These are phyloP conservation scores for Pimephales promelas DNA, from an alignment of 2,113 vertebrate species.

Conservation along the genomic window DNA sequence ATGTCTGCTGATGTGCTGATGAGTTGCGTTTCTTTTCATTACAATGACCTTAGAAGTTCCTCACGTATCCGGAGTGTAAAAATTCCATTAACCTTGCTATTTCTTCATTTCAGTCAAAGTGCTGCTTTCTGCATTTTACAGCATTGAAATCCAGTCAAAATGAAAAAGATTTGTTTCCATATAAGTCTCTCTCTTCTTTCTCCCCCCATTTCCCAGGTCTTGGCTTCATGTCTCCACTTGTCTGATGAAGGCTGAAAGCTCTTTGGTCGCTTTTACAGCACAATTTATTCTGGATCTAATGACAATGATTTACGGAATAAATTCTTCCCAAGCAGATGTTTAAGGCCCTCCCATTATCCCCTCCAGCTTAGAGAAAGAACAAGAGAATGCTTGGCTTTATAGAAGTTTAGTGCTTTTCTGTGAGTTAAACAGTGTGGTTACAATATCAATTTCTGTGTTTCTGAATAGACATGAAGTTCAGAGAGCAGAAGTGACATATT, in stretches of 20 bases:
- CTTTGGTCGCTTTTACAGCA: conserved; percentile 52
- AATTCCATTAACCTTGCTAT: background rate
- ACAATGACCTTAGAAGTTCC: conserved; percentile 33
- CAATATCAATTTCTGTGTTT: background rate
- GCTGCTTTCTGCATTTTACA: conserved; percentile 1
- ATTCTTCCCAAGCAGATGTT: conserved; percentile 69
- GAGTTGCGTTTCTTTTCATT: conserved; percentile 34
- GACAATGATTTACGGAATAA: conserved; percentile 69
- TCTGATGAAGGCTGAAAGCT: conserved; percentile 42
- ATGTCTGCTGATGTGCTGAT: conserved; percentile 14
- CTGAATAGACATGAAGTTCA: background rate
- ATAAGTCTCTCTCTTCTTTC: background rate
- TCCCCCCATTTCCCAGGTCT: background rate
- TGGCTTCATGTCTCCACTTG: conserved; percentile 60
- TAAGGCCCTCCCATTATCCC: conserved; percentile 54
- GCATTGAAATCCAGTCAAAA: conserved; percentile 27
- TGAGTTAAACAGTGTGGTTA: background rate
- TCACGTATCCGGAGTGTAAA: conserved; percentile 15
- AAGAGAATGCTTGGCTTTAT: conserved; percentile 19
- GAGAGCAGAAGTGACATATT: background rate
- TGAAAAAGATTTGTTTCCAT: conserved; percentile 22
- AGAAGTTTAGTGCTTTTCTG: background rate
- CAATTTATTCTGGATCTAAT: conserved; percentile 67
- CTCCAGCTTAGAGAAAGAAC: conserved; percentile 38
- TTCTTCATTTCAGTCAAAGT: conserved; percentile 8